Base-by-base conservation (phyloP, 2,113 vertebrate species). In the Aegithalos caudatus region DNA sequence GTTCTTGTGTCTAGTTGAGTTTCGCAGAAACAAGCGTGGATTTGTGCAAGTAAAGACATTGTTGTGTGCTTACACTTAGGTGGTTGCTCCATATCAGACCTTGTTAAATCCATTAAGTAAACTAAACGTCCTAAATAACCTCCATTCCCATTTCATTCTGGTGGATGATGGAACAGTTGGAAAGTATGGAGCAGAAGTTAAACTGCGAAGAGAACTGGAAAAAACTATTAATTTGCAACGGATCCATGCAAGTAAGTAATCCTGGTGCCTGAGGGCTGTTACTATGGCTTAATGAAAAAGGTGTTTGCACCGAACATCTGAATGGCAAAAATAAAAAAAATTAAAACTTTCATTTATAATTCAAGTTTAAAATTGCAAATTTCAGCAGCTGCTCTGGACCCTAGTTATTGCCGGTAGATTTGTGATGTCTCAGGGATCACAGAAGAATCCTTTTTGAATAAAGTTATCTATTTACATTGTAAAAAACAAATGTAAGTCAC, bases 161-260 rank as follows among this genome's bases (percentile, higher is more conserved):
- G 99, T 99, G 98, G 99, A 99, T 88, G 99, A 99, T 93, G 99
- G 99, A 87, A 99, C 99, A 18, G 99, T 99, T 97, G 99, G 99
- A 65, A 99, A 99, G 93, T 99, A 99, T 19, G 99, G 99, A 17
- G 98, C 99, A 33, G 99, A 99, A 98, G 99, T 99, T 81, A 98
- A 98, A 87, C 97, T 99, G 85, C 97, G 99, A 83, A 98, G 99
- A 95, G 99, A 99, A 94, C 98, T 99, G 97, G 99, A 99, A 98
- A 99, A 99, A 98, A 99, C 99, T 44, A 99, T 99, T 97, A 99
- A 99, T 97, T 98, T 99, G 80, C 99, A 99, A 95, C 98, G 98
- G 96, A 99, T 99, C 96, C 99, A 99, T 92, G 99, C 99, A 94
- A 98, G 99, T 99, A 98, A 98, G 99, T 94, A 44, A 45, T 94